Evolutionary conservation across 1,140 invertebrate species (phyloP), one percentile per base, ranked within the genome.

Genomic region (Dendrolimus kikuchii): DNA sequence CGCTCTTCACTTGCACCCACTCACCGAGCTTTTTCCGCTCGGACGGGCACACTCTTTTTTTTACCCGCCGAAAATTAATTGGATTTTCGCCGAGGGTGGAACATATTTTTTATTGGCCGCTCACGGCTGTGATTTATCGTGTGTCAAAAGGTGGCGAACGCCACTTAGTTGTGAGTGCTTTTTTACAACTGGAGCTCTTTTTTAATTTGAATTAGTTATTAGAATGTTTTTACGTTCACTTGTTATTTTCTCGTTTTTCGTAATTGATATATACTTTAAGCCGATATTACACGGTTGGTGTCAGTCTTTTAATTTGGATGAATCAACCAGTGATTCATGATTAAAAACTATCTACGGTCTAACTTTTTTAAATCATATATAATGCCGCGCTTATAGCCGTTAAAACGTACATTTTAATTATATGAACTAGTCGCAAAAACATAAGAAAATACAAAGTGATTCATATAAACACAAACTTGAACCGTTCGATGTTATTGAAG

Each of bases 21-120:
- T 48, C 56, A 52, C 59, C 63, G 53, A 67, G 67, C 70, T 78
- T 81, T 81, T 73, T 73, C 68, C 71, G 68, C 68, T 74, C 68
- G 68, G 70, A 62, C 59, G 71, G 60, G 65, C 75, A 66, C 73
- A 71, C 72, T 78, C 75, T 81, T 86, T 84, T 82, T 23, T 83
- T 86, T 78, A 75, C 66, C 72, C 70, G 70, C 71, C 77, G 81
- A 84, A 86, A 86, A 86, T 86, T 86, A 86, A 86, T 86, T 86
- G 82, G 81, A 82, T 86, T 82, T 86, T 81, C 82, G 74, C 72
- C 68, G 81, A 81, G 81, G 82, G 77, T 80, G 76, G 70, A 84
- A 84, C 80, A 83, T 81, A 83, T 86, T 84, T 86, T 86, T 82
- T 84, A 82, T 86, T 84, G 78, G 79, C 74, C 77, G 74, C 73